phyloP scores from a whole-genome alignment of 53 echinoderm and acorn worm genomes.

The Paracentrotus lividus region DNA sequence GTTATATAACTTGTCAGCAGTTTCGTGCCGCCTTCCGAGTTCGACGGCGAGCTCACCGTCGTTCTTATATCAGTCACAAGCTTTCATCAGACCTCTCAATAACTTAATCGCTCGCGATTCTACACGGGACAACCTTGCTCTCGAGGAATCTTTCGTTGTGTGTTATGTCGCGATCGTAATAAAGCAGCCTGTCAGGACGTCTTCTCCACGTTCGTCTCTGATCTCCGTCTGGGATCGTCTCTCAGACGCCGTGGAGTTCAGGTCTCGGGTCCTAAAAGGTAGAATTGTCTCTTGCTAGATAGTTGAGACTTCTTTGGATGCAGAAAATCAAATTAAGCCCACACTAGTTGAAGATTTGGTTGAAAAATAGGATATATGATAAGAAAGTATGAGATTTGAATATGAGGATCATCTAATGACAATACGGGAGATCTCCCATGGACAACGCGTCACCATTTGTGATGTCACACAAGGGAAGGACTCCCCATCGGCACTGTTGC shows the following conservation, averaged over 20 bases:
- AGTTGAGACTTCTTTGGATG: too few relatives aligned
- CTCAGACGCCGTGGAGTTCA: conserved; percentile 61
- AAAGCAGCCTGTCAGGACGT: conserved; percentile 10
- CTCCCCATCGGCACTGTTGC: too few relatives aligned
- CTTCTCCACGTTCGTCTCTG: conserved; percentile 8
- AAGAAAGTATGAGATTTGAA: too few relatives aligned
- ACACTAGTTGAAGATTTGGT: too few relatives aligned
- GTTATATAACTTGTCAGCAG: background rate
- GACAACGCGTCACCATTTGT: too few relatives aligned
- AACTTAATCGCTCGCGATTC: conserved; percentile 11
- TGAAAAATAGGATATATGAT: too few relatives aligned
- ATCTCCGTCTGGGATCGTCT: conserved; percentile 37
- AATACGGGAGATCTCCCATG: too few relatives aligned
- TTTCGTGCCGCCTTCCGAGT: background rate
- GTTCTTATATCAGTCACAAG: conserved; percentile 46
- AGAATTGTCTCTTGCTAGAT: too few relatives aligned
- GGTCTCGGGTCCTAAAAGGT: conserved; percentile 69
- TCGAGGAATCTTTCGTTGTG: background rate
- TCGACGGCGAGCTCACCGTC: background rate
- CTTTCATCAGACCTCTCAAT: conserved; percentile 38
- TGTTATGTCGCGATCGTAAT: background rate
- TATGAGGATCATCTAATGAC: too few relatives aligned
- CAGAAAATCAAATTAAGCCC: too few relatives aligned
- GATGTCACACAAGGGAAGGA: too few relatives aligned
- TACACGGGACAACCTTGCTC: too few relatives aligned